Evolutionary conservation across 2,113 vertebrate species (phyloP).

Genomic region (Actenoides hombroni): DNA sequence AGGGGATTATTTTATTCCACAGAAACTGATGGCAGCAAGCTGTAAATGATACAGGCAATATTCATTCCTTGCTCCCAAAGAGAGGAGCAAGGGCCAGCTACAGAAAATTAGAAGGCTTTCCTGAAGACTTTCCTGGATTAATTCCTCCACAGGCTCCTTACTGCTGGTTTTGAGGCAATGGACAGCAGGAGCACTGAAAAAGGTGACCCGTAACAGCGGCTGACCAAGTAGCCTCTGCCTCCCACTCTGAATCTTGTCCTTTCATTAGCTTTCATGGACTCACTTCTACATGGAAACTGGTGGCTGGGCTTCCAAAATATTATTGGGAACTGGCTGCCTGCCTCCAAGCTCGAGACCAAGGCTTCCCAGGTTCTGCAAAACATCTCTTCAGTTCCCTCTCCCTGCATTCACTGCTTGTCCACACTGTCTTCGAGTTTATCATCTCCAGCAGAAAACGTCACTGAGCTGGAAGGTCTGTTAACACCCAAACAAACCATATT

Average conservation of each 20-base stretch:
- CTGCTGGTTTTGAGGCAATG: background rate
- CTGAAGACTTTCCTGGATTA: background rate
- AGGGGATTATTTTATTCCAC: constrained; percentile 20
- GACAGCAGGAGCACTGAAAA: background rate
- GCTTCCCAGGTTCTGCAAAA: background rate
- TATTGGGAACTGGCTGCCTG: background rate
- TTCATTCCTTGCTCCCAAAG: background rate
- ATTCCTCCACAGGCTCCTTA: background rate
- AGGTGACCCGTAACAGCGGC: background rate
- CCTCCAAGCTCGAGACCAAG: background rate
- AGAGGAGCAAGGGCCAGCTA: background rate
- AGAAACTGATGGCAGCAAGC: constrained; percentile 24
- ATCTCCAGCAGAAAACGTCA: background rate
- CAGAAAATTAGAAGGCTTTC: constrained; percentile 13
- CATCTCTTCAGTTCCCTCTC: background rate
- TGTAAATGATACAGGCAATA: constrained; percentile 22
- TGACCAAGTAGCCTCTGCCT: background rate
- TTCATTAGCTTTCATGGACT: background rate
- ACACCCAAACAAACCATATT: background rate
- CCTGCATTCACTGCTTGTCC: accelerated
- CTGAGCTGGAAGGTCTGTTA: background rate
- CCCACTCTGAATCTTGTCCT: background rate
- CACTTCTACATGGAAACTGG: accelerated
- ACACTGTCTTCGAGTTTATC: background rate
- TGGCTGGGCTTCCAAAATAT: background rate